Conservation (phyloP, 2,113 vertebrate genomes). For the Ptilorrhoa leucosticta region DNA sequence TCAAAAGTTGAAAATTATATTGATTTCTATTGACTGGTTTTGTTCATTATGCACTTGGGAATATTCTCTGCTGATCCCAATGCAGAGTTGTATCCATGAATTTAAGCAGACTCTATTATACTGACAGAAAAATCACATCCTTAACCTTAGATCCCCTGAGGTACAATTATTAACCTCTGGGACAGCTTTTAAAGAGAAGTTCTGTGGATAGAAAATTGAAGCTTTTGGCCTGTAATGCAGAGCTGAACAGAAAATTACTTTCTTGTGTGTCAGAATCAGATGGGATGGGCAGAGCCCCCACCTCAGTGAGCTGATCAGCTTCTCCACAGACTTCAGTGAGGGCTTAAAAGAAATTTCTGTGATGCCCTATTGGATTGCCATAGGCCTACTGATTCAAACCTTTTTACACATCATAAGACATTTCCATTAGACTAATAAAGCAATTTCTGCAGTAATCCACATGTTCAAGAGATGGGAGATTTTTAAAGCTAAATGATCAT, state of each 20-base stretch:
- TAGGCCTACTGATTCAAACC: not conserved
- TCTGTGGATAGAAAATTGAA: not conserved
- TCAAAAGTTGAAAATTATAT: not conserved
- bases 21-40: conserved; percentile 6
- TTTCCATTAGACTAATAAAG: not conserved
- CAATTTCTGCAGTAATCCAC: not conserved
- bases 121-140: conserved; percentile 5
- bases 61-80: not conserved
- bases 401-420: not conserved
- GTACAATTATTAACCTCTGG: not conserved
- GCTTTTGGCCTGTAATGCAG: not conserved
- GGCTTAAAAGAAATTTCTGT: not conserved
- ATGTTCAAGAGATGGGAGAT: not conserved
- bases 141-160: not conserved
- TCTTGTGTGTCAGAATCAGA: not conserved
- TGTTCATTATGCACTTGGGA: not conserved
- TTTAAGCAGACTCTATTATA: not conserved
- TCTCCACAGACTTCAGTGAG: not conserved
- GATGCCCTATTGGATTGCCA: not conserved
- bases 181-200: not conserved
- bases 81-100: not conserved
- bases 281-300: not conserved
- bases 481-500: fast-evolving
- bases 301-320: not conserved
- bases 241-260: not conserved